These are phyloP conservation scores for Stylophora pistillata DNA, from an alignment of 64 coral and sea anemone genomes.

Conservation along the genomic window DNA sequence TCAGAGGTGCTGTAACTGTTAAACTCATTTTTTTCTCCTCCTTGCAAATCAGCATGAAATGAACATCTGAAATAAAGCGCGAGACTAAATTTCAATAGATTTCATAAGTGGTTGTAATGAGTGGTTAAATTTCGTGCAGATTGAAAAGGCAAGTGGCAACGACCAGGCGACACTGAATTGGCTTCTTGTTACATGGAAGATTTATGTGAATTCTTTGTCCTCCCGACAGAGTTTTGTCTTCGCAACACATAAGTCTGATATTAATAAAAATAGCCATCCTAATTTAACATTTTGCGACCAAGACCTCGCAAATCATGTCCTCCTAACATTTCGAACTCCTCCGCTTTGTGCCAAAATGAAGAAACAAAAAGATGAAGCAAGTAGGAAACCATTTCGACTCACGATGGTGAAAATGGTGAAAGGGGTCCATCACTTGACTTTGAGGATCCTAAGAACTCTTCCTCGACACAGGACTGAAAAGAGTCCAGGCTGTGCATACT, in stretches of 20 bases:
- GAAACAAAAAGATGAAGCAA: not conserved
- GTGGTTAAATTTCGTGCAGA: too few relatives aligned
- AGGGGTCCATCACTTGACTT: constrained; percentile 70
- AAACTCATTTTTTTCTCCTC: not conserved
- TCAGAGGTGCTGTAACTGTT: constrained; percentile 15
- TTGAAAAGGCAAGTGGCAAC: too few relatives aligned
- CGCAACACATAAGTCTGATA: too few relatives aligned
- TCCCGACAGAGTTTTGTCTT: too few relatives aligned
- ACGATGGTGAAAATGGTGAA: constrained; percentile 77
- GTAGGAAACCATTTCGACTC: constrained; percentile 16
- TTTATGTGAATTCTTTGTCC: too few relatives aligned
- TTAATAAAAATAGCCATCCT: too few relatives aligned
- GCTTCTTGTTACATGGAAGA: too few relatives aligned
- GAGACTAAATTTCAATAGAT: not conserved
- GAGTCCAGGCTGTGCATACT: constrained; percentile 79
- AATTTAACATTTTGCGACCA: too few relatives aligned
- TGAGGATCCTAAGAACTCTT: constrained; percentile 64
- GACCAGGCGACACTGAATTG: too few relatives aligned
- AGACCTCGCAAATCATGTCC: too few relatives aligned
- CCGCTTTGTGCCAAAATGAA: not conserved
- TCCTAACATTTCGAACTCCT: too few relatives aligned
- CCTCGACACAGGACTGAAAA: constrained; percentile 85
- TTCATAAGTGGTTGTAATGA: too few relatives aligned
- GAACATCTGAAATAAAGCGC: not conserved
- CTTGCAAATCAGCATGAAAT: constrained; percentile 21